Conservation (phyloP, 2,888 invertebrate species). For the Ditylenchus weischeri region DNA sequence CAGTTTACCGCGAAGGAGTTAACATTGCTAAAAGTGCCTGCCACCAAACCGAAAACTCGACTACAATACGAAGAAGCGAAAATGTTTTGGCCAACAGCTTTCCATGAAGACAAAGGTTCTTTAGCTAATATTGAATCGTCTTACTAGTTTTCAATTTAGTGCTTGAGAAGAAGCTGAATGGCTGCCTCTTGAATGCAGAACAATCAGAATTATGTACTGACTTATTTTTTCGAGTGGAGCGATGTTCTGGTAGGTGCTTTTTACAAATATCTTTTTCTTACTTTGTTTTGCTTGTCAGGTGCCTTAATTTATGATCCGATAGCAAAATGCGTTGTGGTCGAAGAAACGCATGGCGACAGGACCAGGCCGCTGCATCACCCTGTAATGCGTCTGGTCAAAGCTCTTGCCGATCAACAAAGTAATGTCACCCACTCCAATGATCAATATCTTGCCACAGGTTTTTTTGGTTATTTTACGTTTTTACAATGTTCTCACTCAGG, state of each 20-base stretch:
- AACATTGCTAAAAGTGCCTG: slow-evolving; percentile 10
- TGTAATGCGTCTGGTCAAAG: slow-evolving; percentile 23
- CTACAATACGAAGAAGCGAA: slow-evolving; percentile 22
- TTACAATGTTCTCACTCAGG: slow-evolving; percentile 13
- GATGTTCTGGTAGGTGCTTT: slow-evolving; percentile 15
- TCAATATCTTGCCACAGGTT: slow-evolving; percentile 35
- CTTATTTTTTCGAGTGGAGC: slow-evolving; percentile 20
- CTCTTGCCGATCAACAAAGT: slow-evolving; percentile 21
- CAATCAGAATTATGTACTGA: neutral
- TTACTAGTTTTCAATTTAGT: slow-evolving; percentile 9
- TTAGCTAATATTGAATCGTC: too few species aligned
- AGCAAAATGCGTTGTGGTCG: slow-evolving; percentile 15
- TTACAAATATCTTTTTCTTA: neutral
- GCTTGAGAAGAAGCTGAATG: slow-evolving; percentile 8
- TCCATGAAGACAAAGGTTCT: slow-evolving; percentile 24
- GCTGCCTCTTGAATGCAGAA: neutral
- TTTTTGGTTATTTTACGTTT: neutral
- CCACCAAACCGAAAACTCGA: slow-evolving; percentile 14
- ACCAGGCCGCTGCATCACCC: slow-evolving; percentile 23
- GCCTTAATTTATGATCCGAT: slow-evolving; percentile 18
- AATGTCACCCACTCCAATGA: neutral
- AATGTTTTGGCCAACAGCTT: slow-evolving; percentile 25
- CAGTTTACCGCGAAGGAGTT: slow-evolving; percentile 1
- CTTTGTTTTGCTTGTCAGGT: neutral
- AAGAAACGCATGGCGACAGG: neutral